phyloP scores from a whole-genome alignment of 2,113 vertebrate genomes.

The Lagenorhynchus albirostris region DNA sequence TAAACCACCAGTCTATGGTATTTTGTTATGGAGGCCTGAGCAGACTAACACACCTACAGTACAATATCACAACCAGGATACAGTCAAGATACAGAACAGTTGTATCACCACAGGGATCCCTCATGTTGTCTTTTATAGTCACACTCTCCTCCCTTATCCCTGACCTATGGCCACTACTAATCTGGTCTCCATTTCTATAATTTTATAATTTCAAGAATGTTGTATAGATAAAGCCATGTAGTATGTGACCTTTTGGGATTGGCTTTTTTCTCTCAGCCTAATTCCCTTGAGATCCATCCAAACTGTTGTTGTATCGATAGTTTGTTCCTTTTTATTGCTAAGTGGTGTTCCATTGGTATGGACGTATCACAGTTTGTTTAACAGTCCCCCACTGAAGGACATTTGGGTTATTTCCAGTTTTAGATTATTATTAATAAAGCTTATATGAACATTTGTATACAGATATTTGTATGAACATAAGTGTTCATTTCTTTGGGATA shows the following conservation, averaged over 20 bases:
- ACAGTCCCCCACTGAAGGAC: neutral
- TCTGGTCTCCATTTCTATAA: neutral
- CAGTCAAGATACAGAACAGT: neutral
- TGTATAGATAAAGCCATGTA: neutral
- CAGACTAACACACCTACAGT: neutral
- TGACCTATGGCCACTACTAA: neutral
- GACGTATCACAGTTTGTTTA: neutral
- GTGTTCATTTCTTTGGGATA: neutral
- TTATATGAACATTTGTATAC: neutral
- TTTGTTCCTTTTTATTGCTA: neutral
- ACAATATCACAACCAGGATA: neutral
- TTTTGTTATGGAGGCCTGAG: neutral
- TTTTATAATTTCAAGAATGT: neutral
- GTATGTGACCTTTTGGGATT: neutral
- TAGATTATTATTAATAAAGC: neutral
- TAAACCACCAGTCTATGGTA: neutral
- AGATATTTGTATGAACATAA: neutral
- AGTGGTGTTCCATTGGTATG: neutral
- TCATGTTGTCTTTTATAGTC: neutral
- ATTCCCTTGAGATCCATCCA: neutral
- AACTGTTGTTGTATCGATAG: neutral
- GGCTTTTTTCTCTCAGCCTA: neutral
- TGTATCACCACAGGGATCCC: neutral
- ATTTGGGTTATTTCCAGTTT: neutral
- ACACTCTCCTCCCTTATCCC: neutral